These are phyloP conservation scores for Lasiurus borealis DNA, from an alignment of 2,113 vertebrate species.

Conservation along the genomic window DNA sequence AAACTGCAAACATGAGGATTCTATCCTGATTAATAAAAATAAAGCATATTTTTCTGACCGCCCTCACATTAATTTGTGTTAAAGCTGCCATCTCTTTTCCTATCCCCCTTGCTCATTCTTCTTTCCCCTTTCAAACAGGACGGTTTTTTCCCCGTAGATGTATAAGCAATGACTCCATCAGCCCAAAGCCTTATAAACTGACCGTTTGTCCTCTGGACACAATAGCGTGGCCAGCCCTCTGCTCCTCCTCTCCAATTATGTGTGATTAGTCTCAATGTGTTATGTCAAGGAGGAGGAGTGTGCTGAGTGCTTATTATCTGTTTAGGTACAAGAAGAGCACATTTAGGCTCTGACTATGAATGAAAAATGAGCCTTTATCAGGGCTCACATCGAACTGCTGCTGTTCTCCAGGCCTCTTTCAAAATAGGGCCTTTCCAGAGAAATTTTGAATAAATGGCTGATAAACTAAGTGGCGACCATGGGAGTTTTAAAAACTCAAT, in stretches of 20 bases:
- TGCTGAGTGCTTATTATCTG: constrained; percentile 94
- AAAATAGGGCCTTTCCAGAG: constrained; percentile 77
- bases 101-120: constrained; percentile 57
- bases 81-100: constrained; percentile 48
- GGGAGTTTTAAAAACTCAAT: constrained; percentile 59
- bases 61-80: constrained; percentile 68
- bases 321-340: constrained; percentile 93
- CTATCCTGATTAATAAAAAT: constrained; percentile 62
- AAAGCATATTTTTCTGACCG: constrained; percentile 46
- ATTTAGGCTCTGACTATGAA: constrained; percentile 91
- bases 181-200: constrained; percentile 99
- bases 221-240: constrained; percentile 97
- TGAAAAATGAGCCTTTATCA: constrained; percentile 91
- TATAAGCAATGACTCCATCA: constrained; percentile 93
- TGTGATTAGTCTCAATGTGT: constrained; percentile 99
- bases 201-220: constrained; percentile 99
- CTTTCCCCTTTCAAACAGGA: constrained; percentile 78
- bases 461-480: constrained; percentile 54
- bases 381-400: constrained; percentile 88
- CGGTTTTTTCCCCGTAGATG: constrained; percentile 83
- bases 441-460: constrained; percentile 73
- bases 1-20: constrained; percentile 55
- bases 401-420: constrained; percentile 81
- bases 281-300: constrained; percentile 99
- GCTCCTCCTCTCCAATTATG: constrained; percentile 99